Evolutionary conservation across 2,797 vertebrate species (phyloP).

Genomic region (Anniella stebbinsi): DNA sequence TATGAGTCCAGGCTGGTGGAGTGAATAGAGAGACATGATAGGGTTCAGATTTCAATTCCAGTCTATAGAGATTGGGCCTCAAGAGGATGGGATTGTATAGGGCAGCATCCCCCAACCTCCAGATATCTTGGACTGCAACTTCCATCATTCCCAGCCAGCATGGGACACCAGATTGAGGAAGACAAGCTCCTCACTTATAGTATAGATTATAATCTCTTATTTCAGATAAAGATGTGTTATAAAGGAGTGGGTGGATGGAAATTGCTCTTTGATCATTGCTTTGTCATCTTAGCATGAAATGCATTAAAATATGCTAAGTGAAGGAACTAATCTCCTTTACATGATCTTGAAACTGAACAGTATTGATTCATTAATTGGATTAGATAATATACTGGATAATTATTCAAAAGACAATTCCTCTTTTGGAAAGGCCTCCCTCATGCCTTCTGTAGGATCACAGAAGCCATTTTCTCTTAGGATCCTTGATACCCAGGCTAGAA

Average conservation of each 20-base stretch:
- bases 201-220: not conserved
- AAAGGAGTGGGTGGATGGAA: conserved; percentile 1
- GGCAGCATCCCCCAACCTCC: too few species aligned
- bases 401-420: not conserved
- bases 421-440: not conserved
- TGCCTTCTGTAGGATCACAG: not conserved
- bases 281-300: conserved; percentile 10
- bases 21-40: not conserved
- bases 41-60: not conserved
- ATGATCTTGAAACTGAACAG: not conserved
- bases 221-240: not conserved
- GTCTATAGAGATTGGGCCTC: not conserved
- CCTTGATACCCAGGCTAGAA: too few species aligned
- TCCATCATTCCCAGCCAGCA: too few species aligned
- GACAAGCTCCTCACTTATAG: not conserved
- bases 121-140: too few species aligned
- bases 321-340: conserved; percentile 14
- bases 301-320: conserved; percentile 1
- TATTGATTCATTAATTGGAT: conserved; percentile 6
- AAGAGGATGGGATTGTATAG: not conserved
- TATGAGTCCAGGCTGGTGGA: not conserved
- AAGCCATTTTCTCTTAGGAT: not conserved
- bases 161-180: not conserved
- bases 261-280: not conserved
- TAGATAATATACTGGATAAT: not conserved